Conservation (phyloP, 2,888 invertebrate species). For the Parascotia fuliginaria region DNA sequence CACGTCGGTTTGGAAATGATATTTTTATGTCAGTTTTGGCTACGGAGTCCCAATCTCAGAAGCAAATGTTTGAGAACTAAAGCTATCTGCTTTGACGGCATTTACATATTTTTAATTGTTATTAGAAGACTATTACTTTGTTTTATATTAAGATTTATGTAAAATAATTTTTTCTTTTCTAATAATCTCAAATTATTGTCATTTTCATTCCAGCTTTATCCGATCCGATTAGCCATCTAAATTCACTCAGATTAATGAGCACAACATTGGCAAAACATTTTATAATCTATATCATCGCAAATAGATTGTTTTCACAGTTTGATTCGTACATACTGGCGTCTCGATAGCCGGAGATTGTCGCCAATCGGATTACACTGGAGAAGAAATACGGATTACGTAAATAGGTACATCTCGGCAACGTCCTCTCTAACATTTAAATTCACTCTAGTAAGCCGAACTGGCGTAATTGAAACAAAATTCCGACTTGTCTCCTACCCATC, state of each 20-base stretch:
- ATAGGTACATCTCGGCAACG: slow-evolving; percentile 54
- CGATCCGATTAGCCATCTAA: too few relatives aligned
- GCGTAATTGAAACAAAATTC: slow-evolving; percentile 75
- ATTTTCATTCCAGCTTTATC: too few relatives aligned
- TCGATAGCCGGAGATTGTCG: slow-evolving; percentile 35
- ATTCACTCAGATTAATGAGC: not conserved
- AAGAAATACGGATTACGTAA: slow-evolving; percentile 68
- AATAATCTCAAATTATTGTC: too few relatives aligned
- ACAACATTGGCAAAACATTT: slow-evolving; percentile 1
- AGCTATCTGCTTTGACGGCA: too few relatives aligned
- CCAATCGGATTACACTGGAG: slow-evolving; percentile 55
- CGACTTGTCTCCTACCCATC: slow-evolving; percentile 49
- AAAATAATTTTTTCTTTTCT: too few relatives aligned
- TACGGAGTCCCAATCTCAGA: too few relatives aligned
- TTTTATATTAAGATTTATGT: too few relatives aligned
- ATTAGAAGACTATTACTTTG: too few relatives aligned
- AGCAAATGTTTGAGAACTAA: too few relatives aligned
- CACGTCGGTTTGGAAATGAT: too few relatives aligned
- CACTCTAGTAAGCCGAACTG: slow-evolving; percentile 54
- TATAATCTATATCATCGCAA: slow-evolving; percentile 2
- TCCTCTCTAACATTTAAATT: slow-evolving; percentile 63
- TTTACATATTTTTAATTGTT: too few relatives aligned
- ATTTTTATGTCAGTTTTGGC: too few relatives aligned
- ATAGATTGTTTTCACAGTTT: slow-evolving; percentile 5
- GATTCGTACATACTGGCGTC: slow-evolving; percentile 18